Conservation (phyloP, 2,113 vertebrate species). For the Antechinus flavipes region DNA sequence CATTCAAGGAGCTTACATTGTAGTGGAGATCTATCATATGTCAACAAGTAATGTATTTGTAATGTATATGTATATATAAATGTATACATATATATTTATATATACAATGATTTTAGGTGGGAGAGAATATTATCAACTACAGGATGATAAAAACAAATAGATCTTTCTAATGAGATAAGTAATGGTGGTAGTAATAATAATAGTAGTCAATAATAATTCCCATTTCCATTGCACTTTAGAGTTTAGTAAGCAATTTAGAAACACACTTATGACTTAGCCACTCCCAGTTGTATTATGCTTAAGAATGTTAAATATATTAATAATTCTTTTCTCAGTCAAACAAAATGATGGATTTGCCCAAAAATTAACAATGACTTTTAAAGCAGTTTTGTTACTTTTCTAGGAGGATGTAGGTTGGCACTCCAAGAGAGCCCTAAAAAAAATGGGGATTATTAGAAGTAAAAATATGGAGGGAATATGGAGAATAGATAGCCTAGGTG, state of each 20-base stretch:
- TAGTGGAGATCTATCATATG: background rate
- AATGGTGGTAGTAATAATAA: background rate
- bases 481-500: background rate
- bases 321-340: background rate
- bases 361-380: conserved; percentile 5
- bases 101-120: background rate
- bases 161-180: background rate
- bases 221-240: background rate
- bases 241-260: background rate
- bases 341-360: conserved; percentile 29
- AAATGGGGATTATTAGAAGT: background rate
- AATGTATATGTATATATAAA: background rate
- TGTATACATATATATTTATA: background rate
- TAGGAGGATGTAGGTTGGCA: background rate
- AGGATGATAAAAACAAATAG: background rate
- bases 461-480: background rate
- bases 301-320: background rate
- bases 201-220: background rate
- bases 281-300: background rate
- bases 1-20: background rate
- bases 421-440: background rate
- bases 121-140: background rate
- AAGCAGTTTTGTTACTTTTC: conserved; percentile 1
- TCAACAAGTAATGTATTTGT: background rate
- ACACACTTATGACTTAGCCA: background rate